phyloP scores from a whole-genome alignment of 2,797 vertebrate species.

The Synanceia verrucosa region DNA sequence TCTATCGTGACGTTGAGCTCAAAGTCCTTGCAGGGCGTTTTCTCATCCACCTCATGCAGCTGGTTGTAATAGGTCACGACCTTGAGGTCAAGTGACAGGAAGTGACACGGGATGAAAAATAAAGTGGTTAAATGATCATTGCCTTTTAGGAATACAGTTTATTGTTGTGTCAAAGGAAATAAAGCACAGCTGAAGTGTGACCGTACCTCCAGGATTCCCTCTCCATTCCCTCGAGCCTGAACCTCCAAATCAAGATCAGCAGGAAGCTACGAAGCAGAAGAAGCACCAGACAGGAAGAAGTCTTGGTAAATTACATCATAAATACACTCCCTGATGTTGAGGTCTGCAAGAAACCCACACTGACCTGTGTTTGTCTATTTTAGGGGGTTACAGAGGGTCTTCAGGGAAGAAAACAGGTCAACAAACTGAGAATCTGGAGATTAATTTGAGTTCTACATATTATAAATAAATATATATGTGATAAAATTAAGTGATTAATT shows the following conservation, averaged over 20 bases:
- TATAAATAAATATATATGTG: not conserved
- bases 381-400: no score
- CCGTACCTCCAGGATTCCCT: constrained; percentile 81
- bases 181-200: not conserved
- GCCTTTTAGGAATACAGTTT: not conserved
- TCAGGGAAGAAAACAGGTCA: no score
- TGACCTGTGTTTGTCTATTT: no score
- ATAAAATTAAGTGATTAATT: no score
- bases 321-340: not conserved
- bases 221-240: constrained; percentile 74
- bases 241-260: constrained; percentile 67
- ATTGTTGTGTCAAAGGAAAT: not conserved
- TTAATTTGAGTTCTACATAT: no score
- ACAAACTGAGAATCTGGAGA: no score
- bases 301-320: not conserved
- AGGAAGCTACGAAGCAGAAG: constrained; percentile 62
- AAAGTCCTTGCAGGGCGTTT: constrained; percentile 71
- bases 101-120: not conserved
- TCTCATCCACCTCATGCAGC: constrained; percentile 75
- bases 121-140: constrained; percentile 36
- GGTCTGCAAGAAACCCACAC: no score
- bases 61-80: constrained; percentile 84
- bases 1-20: constrained; percentile 74
- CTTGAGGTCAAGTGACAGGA: constrained; percentile 48
- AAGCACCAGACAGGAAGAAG: constrained; percentile 8